These are phyloP conservation scores for Desmodus rotundus DNA, from an alignment of 2,113 vertebrate species.

Conservation along the genomic window DNA sequence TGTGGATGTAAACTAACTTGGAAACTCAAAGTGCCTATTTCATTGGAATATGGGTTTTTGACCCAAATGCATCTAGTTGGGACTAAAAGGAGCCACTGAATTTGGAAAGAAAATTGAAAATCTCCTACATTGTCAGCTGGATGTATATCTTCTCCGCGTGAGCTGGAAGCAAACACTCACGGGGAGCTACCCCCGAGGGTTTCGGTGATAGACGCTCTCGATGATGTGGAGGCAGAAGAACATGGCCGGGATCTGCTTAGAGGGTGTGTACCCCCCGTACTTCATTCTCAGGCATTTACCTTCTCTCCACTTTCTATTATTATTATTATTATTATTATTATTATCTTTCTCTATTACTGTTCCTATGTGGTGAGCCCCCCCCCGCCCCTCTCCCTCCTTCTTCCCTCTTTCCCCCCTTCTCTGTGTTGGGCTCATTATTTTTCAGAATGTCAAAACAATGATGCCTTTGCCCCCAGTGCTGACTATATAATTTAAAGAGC, in stretches of 20 bases:
- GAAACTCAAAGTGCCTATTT: neutral
- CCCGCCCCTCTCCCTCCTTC: accelerated
- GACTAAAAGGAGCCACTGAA: neutral
- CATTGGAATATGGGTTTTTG: neutral
- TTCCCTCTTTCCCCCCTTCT: neutral
- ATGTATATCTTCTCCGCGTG: neutral
- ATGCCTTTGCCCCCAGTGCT: neutral
- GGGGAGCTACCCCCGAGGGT: neutral
- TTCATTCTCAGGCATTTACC: neutral
- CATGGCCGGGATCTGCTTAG: neutral
- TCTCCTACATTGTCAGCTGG: neutral
- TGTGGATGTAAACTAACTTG: neutral
- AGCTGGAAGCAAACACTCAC: neutral
- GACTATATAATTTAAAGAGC: neutral
- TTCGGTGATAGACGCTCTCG: neutral
- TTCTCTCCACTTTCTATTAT: neutral
- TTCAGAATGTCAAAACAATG: neutral
- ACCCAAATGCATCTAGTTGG: neutral
- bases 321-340: no score
- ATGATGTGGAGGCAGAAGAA: neutral
- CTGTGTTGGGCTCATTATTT: neutral
- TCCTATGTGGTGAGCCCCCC: neutral
- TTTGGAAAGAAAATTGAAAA: neutral
- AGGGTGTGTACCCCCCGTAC: neutral
- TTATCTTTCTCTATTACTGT: neutral